phyloP scores from a whole-genome alignment of 2,113 vertebrate genomes.

The Megalops atlanticus region DNA sequence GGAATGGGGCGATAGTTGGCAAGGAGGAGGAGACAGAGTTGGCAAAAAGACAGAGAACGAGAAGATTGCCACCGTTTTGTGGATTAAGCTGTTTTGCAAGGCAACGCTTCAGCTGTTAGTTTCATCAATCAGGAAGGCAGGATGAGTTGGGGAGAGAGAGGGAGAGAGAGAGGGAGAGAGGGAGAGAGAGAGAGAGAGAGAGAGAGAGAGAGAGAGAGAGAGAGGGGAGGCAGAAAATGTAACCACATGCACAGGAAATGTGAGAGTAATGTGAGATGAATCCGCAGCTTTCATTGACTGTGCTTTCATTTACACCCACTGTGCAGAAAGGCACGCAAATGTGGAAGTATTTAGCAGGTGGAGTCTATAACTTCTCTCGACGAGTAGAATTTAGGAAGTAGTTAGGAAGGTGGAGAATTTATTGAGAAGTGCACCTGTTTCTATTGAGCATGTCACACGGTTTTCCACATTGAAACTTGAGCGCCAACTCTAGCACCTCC shows the following conservation, averaged over 20 bases:
- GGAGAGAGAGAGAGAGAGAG: background rate
- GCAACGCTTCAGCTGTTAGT: conserved; percentile 56
- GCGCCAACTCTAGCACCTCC: background rate
- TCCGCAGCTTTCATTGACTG: background rate
- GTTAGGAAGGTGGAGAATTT: no score
- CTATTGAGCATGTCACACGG: no score
- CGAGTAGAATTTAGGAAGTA: background rate
- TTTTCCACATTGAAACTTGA: background rate
- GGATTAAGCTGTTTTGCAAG: conserved; percentile 44
- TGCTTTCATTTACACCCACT: background rate
- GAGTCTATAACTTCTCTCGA: background rate
- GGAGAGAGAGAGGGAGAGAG: background rate
- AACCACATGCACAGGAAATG: background rate
- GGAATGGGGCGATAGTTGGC: background rate
- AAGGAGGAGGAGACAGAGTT: conserved; percentile 23
- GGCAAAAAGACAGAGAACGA: conserved; percentile 37
- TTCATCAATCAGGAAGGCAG: conserved; percentile 41
- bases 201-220: conserved; percentile 14
- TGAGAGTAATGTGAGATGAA: background rate
- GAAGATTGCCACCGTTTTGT: conserved; percentile 21
- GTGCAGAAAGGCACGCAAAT: background rate
- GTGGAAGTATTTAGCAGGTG: background rate
- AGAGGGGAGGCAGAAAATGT: conserved; percentile 6
- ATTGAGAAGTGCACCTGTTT: no score
- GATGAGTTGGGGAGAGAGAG: background rate